Conservation (phyloP, 2,888 invertebrate genomes). For the Hyppa rectilinea region DNA sequence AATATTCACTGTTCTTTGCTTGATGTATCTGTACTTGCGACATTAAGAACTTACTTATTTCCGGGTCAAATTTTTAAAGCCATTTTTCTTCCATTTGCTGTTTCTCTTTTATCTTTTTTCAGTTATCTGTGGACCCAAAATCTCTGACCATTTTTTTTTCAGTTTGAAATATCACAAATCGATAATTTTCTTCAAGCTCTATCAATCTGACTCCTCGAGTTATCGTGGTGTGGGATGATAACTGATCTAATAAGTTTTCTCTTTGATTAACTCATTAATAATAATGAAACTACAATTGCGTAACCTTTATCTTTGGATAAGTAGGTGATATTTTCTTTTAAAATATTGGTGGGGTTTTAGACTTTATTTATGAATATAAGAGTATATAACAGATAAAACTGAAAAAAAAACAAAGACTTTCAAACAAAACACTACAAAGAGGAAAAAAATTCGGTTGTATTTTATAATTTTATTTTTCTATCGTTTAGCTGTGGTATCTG, state of each 20-base stretch:
- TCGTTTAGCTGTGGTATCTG: too few species aligned
- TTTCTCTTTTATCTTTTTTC: not conserved
- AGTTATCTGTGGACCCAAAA: not conserved
- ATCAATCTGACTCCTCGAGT: not conserved
- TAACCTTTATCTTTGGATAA: constrained; percentile 15
- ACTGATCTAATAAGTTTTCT: constrained; percentile 5
- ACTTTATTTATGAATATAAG: not conserved
- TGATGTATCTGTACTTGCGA: not conserved
- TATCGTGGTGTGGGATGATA: not conserved
- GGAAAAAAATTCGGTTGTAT: too few species aligned
- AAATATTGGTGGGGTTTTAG: not conserved
- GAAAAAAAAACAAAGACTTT: too few species aligned
- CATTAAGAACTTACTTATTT: not conserved
- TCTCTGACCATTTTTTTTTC: too few species aligned
- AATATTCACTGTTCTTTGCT: not conserved
- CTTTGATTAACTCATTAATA: constrained; percentile 38
- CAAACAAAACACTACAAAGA: too few species aligned
- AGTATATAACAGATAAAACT: too few species aligned
- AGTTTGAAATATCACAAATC: not conserved
- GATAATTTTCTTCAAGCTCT: not conserved
- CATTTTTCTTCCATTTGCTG: not conserved
- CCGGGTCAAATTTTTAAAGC: too few species aligned
- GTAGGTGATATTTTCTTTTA: not conserved
- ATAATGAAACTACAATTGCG: constrained; percentile 21
- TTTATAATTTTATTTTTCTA: too few species aligned